Evolutionary conservation across 2,797 vertebrate genomes (phyloP), one percentile per base, ranked within the genome.

Genomic region (Phataginus tetradactyla): DNA sequence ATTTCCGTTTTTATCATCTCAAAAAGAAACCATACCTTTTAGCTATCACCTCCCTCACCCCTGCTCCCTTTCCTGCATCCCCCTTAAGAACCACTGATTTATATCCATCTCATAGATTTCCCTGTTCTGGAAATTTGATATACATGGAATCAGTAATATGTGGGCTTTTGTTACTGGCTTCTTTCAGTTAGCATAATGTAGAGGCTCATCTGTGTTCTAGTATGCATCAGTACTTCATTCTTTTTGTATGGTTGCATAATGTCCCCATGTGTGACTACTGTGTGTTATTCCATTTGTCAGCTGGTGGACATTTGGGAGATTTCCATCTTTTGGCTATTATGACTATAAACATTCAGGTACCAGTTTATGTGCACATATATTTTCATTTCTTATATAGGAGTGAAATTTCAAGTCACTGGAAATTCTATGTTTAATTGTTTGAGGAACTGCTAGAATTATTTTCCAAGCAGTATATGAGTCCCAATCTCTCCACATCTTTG

Each of bases 1-100:
- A 11, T 89, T 87, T 57, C 94, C 27, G 61, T 86, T 95, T 66
- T 96, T 27, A 83, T 91, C 42, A 74, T 32, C 21, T 74, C n/a
- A 64, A 29, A 51, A 49, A 72, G 34, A 81, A 75, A 12, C 5
- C 23, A 3, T 34, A 14, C 14, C 11, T 27, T 90, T 64, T 34
- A 79, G 45, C 42, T 85, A 8, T 75, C 25, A 49, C 59, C 11
- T 27, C 27, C 5, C 9, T 14, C 14, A 25, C 7, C 25, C 3
- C 21, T 45, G 45, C 8, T 21, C 27, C 6, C 23, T 17, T 14
- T 23, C 4, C 15, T 1, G 15, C 42, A 2, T 17, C 34, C n/a
- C 5, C 9, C 10, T 12, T 77, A 57, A 29, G 7, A 42, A 34
- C 32, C 20, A 39, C 51, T 64, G 21, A 74, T 85, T 75, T 37